Percentiles rank a stretch among this genome's conserved stretches.
Conservation (phyloP, 2,888 invertebrate genomes). For the Latrodectus hesperus region DNA sequence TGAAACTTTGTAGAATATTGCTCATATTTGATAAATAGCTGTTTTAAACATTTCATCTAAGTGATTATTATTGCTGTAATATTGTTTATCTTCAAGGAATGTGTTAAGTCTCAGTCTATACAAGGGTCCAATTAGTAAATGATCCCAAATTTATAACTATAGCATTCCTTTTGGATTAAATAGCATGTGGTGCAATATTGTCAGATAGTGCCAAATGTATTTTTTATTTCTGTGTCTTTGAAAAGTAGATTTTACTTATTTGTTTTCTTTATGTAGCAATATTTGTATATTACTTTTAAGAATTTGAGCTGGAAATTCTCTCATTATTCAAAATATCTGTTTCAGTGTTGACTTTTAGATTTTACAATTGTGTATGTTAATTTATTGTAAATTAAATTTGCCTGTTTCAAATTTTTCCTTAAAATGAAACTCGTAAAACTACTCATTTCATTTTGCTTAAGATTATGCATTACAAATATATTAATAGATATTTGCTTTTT, state of each 20-base stretch:
- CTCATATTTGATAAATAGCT: conserved; percentile 43
- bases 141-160: conserved; percentile 55
- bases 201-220: conserved; percentile 67
- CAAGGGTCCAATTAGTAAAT: conserved; percentile 66
- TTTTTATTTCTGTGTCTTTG: conserved; percentile 40
- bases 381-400: too few species aligned
- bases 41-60: conserved; percentile 21
- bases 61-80: conserved; percentile 33
- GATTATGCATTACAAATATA: too few species aligned
- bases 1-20: conserved; percentile 36
- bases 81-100: conserved; percentile 34
- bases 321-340: too few species aligned
- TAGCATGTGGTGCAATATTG: conserved; percentile 67
- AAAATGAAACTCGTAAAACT: too few species aligned
- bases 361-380: too few species aligned
- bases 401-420: too few species aligned
- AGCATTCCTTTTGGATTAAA: conserved; percentile 65
- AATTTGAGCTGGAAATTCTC: background rate
- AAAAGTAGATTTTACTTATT: conserved; percentile 48
- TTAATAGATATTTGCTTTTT: too few species aligned
- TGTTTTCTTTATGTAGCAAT: conserved; percentile 45
- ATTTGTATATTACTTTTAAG: conserved; percentile 7
- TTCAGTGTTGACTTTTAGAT: too few species aligned
- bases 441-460: too few species aligned
- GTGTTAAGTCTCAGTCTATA: conserved; percentile 40